These are phyloP conservation scores for Salvator merianae DNA, from an alignment of 2,113 vertebrate genomes.

Conservation along the genomic window DNA sequence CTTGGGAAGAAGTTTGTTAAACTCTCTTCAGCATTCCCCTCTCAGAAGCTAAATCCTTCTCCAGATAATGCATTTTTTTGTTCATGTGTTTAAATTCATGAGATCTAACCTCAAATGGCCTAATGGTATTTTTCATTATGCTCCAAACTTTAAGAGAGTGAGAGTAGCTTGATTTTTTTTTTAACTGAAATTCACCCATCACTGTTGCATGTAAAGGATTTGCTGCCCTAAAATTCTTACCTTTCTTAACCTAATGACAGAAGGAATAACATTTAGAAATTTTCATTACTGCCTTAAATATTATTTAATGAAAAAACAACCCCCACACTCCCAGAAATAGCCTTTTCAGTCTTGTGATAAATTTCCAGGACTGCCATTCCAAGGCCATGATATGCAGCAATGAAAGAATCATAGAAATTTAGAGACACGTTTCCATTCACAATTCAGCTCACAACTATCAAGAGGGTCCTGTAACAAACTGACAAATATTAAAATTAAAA, in stretches of 20 bases:
- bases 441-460: conserved; percentile 12
- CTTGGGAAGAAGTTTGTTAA: not conserved
- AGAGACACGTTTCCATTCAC: not conserved
- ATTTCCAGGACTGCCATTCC: not conserved
- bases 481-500: conserved; percentile 41
- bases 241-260: not conserved
- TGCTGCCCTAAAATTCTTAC: not conserved
- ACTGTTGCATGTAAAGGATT: not conserved
- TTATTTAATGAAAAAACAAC: not conserved
- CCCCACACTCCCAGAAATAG: not conserved
- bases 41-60: not conserved
- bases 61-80: not conserved
- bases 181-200: too few relatives aligned
- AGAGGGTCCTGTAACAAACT: conserved; percentile 8
- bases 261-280: not conserved
- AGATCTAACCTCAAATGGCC: not conserved
- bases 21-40: not conserved
- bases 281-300: not conserved
- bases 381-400: not conserved
- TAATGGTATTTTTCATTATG: not conserved
- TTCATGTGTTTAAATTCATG: not conserved
- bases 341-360: not conserved
- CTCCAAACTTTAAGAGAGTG: not conserved
- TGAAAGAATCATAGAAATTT: not conserved
- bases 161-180: not conserved